Evolutionary conservation across 2,888 invertebrate species (phyloP).

Genomic region (Boloria euphrosyne): DNA sequence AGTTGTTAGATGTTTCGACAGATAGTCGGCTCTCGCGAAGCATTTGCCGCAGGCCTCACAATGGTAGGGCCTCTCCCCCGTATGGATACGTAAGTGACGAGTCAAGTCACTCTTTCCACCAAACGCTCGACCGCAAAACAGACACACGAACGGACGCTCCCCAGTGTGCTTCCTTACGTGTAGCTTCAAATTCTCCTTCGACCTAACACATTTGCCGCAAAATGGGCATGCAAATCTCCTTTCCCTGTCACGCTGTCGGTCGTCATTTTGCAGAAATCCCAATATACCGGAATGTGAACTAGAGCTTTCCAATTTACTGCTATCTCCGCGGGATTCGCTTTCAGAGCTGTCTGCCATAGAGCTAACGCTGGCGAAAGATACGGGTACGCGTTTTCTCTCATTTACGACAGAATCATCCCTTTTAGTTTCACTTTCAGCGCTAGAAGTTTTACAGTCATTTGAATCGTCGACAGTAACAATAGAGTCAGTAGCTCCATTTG

Average conservation of each 20-base stretch:
- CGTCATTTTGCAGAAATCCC: slow-evolving; percentile 84
- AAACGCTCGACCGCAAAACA: slow-evolving; percentile 94
- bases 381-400: slow-evolving; percentile 65
- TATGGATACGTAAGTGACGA: slow-evolving; percentile 92
- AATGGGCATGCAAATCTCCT: slow-evolving; percentile 93
- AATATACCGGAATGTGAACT: slow-evolving; percentile 81
- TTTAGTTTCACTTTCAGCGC: slow-evolving; percentile 68
- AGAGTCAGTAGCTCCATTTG: slow-evolving; percentile 80
- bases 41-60: slow-evolving; percentile 96
- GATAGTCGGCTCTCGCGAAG: slow-evolving; percentile 94
- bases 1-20: slow-evolving; percentile 94
- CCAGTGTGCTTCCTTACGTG: slow-evolving; percentile 94
- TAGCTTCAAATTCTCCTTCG: slow-evolving; percentile 93
- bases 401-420: slow-evolving; percentile 58
- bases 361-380: slow-evolving; percentile 79
- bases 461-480: slow-evolving; percentile 74
- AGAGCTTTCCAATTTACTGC: slow-evolving; percentile 78
- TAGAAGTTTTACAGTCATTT: slow-evolving; percentile 72
- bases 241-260: slow-evolving; percentile 83
- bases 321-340: slow-evolving; percentile 71
- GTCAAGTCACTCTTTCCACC: slow-evolving; percentile 94
- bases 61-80: slow-evolving; percentile 94
- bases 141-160: slow-evolving; percentile 94
- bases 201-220: slow-evolving; percentile 94
- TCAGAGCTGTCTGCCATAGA: slow-evolving; percentile 80